Conservation (phyloP, 2,888 invertebrate species). For the Temnothorax rugatulus region DNA sequence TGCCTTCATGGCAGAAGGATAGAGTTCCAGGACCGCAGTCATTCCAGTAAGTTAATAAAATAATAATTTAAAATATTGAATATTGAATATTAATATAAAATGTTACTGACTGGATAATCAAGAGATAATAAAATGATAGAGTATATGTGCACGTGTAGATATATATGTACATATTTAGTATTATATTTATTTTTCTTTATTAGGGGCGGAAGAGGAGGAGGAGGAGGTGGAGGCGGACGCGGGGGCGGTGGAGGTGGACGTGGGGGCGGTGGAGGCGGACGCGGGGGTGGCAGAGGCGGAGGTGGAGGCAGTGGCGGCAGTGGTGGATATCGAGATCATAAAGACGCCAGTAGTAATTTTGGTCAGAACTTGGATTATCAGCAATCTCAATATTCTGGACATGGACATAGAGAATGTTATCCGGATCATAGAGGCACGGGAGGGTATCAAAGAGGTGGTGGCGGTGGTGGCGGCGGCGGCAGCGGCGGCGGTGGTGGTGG, state of each 20-base stretch:
- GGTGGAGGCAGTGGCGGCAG: conserved; percentile 54
- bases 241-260: conserved; percentile 70
- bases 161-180: conserved; percentile 25
- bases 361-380: conserved; percentile 78
- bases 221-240: conserved; percentile 70
- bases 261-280: conserved; percentile 78
- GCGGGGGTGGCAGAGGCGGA: conserved; percentile 70
- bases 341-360: conserved; percentile 76
- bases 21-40: conserved; percentile 86
- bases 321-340: conserved; percentile 72
- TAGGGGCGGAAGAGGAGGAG: conserved; percentile 84
- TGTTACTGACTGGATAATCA: neutral
- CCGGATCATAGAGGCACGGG: conserved; percentile 64
- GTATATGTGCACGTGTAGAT: neutral
- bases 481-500: conserved; percentile 69
- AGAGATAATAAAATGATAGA: neutral
- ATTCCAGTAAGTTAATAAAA: conserved; percentile 70
- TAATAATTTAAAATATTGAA: neutral
- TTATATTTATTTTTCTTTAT: neutral
- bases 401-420: conserved; percentile 57
- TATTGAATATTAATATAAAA: neutral
- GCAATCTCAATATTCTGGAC: conserved; percentile 69
- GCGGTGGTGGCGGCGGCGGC: conserved; percentile 64
- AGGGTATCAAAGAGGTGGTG: conserved; percentile 68
- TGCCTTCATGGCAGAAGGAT: conserved; percentile 97